These are phyloP conservation scores for Sycophaga agraensis DNA, from an alignment of 1,140 invertebrate species.

Conservation along the genomic window DNA sequence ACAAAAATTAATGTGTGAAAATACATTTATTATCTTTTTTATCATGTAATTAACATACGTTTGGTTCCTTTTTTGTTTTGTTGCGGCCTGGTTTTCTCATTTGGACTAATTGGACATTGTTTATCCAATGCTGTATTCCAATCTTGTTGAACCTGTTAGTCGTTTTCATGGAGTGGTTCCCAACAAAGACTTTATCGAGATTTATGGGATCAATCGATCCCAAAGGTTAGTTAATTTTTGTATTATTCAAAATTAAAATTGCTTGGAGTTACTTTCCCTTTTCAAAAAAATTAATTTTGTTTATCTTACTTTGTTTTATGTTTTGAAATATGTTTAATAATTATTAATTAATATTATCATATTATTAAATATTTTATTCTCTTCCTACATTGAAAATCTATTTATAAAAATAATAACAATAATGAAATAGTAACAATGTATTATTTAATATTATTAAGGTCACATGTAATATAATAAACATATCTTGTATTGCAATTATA, in stretches of 20 bases:
- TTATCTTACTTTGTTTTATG: neutral
- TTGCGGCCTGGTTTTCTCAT: slow-evolving; percentile 48
- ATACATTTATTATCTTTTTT: too few relatives aligned
- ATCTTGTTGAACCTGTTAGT: slow-evolving; percentile 58
- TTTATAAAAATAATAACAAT: neutral
- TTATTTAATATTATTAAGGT: too few relatives aligned
- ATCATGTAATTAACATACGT: slow-evolving; percentile 46
- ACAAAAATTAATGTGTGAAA: too few relatives aligned
- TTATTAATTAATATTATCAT: neutral
- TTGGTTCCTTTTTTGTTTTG: slow-evolving; percentile 46
- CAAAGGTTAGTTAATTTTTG: slow-evolving; percentile 56
- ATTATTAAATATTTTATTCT: neutral
- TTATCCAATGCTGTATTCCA: slow-evolving; percentile 33
- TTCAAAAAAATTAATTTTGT: too few relatives aligned
- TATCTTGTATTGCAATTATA: too few relatives aligned
- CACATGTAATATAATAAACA: neutral
- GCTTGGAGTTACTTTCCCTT: neutral
- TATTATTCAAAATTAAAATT: neutral
- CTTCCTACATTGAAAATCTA: neutral
- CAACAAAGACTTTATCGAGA: slow-evolving; percentile 73
- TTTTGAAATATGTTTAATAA: neutral
- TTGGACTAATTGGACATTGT: slow-evolving; percentile 48
- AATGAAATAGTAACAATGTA: neutral
- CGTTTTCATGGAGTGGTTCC: slow-evolving; percentile 78
- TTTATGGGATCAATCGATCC: slow-evolving; percentile 62